These are phyloP conservation scores for Enchytraeus crypticus DNA, from an alignment of 2,888 invertebrate species.

Conservation along the genomic window DNA sequence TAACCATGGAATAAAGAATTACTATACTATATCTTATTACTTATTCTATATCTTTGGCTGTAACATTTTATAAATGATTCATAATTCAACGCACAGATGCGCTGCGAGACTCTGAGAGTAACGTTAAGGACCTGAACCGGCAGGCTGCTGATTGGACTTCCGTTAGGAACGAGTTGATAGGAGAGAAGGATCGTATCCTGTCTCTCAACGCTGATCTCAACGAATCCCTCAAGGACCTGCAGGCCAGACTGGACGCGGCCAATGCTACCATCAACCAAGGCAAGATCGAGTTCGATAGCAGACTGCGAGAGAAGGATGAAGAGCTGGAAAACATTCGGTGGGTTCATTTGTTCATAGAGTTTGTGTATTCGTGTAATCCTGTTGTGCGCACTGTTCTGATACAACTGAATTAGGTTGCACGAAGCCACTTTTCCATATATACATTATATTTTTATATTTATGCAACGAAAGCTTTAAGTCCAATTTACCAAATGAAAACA, in stretches of 20 bases:
- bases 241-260: conserved; percentile 80
- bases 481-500: no score
- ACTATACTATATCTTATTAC: no score
- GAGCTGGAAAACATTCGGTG: conserved; percentile 94
- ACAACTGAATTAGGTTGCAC: no score
- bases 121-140: conserved; percentile 86
- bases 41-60: no score
- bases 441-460: no score
- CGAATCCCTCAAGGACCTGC: conserved; percentile 84
- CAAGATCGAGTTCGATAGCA: conserved; percentile 92
- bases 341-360: no score
- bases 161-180: conserved; percentile 89
- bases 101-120: conserved; percentile 84
- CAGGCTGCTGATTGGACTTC: conserved; percentile 81
- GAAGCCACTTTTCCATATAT: no score
- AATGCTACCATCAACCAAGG: conserved; percentile 73
- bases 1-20: no score
- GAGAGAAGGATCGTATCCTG: conserved; percentile 95
- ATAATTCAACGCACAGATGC: conserved; percentile 61
- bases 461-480: no score
- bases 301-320: conserved; percentile 94
- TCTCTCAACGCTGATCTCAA: conserved; percentile 97
- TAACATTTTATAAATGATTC: no score
- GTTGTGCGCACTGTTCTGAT: background rate
- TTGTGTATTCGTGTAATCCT: no score